Conservation (phyloP, 2,797 vertebrate genomes). For the Luscinia megarhynchos region DNA sequence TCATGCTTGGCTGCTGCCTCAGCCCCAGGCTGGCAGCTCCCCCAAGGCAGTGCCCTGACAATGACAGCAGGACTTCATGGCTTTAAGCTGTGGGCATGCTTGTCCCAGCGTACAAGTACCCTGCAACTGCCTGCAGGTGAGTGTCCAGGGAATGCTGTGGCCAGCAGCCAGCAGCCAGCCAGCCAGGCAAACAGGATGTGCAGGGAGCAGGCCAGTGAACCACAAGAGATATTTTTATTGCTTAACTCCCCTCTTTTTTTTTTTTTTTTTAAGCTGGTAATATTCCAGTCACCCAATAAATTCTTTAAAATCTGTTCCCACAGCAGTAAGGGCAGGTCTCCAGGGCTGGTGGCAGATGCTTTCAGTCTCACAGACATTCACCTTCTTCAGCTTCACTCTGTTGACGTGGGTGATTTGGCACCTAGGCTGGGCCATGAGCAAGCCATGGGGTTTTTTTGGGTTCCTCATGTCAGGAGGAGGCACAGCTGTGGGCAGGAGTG, state of each 20-base stretch:
- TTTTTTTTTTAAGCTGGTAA: neutral
- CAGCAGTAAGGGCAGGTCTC: neutral
- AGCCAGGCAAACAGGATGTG: neutral
- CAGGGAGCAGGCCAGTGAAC: neutral
- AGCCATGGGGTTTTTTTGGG: neutral
- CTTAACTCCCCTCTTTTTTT: neutral
- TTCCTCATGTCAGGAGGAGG: neutral
- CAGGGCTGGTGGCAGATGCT: neutral
- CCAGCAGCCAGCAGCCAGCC: neutral
- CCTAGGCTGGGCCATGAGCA: neutral
- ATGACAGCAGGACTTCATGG: fast-evolving
- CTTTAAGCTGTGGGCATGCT: fast-evolving
- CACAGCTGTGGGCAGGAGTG: fast-evolving
- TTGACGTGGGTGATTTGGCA: neutral
- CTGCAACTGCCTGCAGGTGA: fast-evolving
- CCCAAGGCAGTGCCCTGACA: fast-evolving
- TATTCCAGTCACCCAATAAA: neutral
- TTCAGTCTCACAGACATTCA: fast-evolving
- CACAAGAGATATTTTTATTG: neutral
- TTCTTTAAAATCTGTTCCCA: neutral
- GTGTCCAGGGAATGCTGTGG: neutral
- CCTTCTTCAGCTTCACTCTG: neutral
- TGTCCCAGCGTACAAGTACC: neutral
- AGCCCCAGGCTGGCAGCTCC: neutral
- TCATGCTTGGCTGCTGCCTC: neutral